Evolutionary conservation across 1,140 invertebrate genomes (phyloP), one percentile per base, ranked within the genome.

Genomic region (Bombus vancouverensis): DNA sequence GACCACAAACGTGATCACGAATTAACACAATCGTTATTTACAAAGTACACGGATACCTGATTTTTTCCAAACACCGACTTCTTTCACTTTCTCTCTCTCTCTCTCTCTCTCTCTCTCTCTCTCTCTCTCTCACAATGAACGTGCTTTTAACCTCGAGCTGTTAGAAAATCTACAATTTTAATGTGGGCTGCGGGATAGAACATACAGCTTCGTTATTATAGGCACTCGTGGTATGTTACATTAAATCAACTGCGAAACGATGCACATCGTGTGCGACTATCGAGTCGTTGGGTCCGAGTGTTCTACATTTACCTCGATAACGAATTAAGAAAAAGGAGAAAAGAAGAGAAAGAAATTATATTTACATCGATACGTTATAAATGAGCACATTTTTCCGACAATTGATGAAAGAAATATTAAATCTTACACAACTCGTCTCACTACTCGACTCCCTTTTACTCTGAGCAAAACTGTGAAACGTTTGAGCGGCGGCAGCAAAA

Each of bases 371-470:
- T 83, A 73, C 82, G 47, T 79, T 91, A 92, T 91, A 91, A 82
- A 89, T 91, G 89, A 87, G 89, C 90, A 92, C 87, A 88, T 92
- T 91, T 89, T 90, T 92, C 90, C 86, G 91, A 89, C 90, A 89
- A 89, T 90, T 88, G 81, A 90, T 85, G 84, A 88, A 89, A 87
- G 87, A 92, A 91, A 92, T 90, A 89, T 88, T 88, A 91, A 81
- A 71, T 81, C 25, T 34, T 91, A 91, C 39, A 44, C 39, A 44
- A 42, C 85, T 89, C 87, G 84, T 92, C 83, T 89, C 79, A 89
- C 87, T 91, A 91, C 84, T 82, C 82, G 86, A 84, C 83, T 22
- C n/a, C 9, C 44, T 57, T 81, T 81, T 72, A 28, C 34, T 74
- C 77, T 74, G 78, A 77, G 74, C 74, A 62, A 81, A 34, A 73